Base-by-base conservation (phyloP, 2,888 invertebrate genomes). In the Callosobruchus maculatus region DNA sequence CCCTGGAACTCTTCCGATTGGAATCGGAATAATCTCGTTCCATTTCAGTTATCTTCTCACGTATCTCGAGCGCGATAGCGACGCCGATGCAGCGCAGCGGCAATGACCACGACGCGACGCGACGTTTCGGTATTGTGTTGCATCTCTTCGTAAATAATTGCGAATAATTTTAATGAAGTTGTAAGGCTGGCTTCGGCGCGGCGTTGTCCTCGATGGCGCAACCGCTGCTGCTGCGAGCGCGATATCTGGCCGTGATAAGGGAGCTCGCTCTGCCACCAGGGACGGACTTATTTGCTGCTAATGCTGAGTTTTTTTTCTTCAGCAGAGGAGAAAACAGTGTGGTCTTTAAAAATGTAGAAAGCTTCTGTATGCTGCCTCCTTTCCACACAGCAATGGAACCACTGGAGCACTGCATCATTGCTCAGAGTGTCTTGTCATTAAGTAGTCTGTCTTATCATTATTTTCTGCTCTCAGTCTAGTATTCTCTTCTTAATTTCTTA, bases 91-190 rank as follows among this genome's bases (percentile, higher is more conserved):
- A 20, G 70, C 20, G 26, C 26, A 22, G 70, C 22, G 21, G 70
- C 26, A 21, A 26, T 70, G 22, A 21, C 70, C 70, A 70, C 70
- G 26, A 70, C 26, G 26, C 21, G 20, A 21, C 20, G 22, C 70
- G 26, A 70, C 26, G 26, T 70, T 70, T 70, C 20, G 22, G 22
- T 26, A 70, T 70, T 26, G 22, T 22, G 26, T 70, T 70, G 22
- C 22, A 26, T 26, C 22, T 70, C 70, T 22, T 26, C 30, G 67
- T 71, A 74, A 75, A 77, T 75, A 78, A 78, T 78, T 77, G 77
- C 70, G 73, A 76, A 77, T 79, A 77, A 77, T 77, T 80, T 79
- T 81, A 81, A 80, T 81, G 80, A 81, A 81, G 81, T 80, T 80
- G 80, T 81, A 78, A 75, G 77, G 72, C 74, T 68, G 73, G 73